phyloP scores from a whole-genome alignment of 2,113 vertebrate species.

The Gambusia holbrooki region DNA sequence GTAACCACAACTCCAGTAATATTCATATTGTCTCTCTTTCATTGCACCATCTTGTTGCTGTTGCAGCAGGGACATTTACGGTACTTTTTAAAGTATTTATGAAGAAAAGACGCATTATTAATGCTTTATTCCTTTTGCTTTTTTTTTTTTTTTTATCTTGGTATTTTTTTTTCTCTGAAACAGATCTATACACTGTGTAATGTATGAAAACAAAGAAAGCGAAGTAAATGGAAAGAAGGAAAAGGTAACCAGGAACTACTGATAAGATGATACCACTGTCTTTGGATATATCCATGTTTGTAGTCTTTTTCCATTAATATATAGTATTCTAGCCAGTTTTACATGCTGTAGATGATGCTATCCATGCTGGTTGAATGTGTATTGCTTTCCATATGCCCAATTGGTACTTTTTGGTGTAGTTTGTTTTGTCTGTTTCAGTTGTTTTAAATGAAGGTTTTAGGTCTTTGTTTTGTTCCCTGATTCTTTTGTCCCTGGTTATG shows the following conservation, averaged over 20 bases:
- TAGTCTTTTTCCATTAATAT: constrained; percentile 38
- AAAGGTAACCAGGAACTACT: constrained; percentile 59
- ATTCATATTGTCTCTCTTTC: constrained; percentile 9
- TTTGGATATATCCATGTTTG: constrained; percentile 57
- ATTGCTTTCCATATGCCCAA: constrained; percentile 52
- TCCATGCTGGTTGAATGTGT: constrained; percentile 66
- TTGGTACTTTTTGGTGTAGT: constrained; percentile 65
- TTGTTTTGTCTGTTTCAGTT: constrained; percentile 42
- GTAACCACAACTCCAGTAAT: constrained; percentile 15
- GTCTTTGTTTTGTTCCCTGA: constrained; percentile 11
- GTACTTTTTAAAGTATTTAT: constrained; percentile 90
- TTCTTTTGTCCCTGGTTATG: constrained; percentile 27
- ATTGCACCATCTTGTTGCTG: constrained; percentile 9
- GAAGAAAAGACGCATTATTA: constrained; percentile 81
- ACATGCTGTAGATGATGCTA: constrained; percentile 57
- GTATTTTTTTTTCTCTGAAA: not conserved
- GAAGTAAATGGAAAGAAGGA: constrained; percentile 32
- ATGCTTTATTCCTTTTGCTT: constrained; percentile 59
- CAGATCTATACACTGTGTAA: constrained; percentile 13
- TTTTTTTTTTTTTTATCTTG: constrained; percentile 24
- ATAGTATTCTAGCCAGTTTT: constrained; percentile 60
- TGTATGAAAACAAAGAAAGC: constrained; percentile 14
- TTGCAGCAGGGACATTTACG: constrained; percentile 79
- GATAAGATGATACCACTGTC: constrained; percentile 57
- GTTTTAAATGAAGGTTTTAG: constrained; percentile 72